These are phyloP conservation scores for Crotalus horridus DNA, from an alignment of 2,113 vertebrate species.

Conservation along the genomic window DNA sequence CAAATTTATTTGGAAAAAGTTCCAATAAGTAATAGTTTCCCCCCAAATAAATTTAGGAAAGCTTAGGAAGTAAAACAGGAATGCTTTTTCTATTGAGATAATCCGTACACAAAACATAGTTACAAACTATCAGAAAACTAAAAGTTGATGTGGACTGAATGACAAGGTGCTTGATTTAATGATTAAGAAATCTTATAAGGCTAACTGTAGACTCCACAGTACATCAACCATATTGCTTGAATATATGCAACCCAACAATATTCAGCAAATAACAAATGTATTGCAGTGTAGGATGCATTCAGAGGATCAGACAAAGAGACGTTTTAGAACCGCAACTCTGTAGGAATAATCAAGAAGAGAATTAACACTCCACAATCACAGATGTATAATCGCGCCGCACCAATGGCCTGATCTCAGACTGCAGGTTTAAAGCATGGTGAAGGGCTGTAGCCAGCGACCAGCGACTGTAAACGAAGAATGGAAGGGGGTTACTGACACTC, in stretches of 20 bases:
- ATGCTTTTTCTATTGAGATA: neutral
- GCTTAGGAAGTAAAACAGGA: neutral
- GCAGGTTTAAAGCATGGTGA: neutral
- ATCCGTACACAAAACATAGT: neutral
- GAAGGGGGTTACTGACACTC: neutral
- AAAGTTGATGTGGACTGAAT: neutral
- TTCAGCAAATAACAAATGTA: neutral
- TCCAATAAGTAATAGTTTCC: neutral
- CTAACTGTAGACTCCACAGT: neutral
- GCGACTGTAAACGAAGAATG: no score
- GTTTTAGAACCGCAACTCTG: neutral
- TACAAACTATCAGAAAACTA: neutral
- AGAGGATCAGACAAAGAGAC: neutral
- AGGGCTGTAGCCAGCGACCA: neutral
- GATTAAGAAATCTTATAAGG: neutral
- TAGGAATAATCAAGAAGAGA: neutral
- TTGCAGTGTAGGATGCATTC: neutral
- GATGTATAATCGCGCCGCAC: neutral
- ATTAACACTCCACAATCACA: neutral
- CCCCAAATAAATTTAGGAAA: neutral
- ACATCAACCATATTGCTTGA: neutral
- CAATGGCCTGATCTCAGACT: neutral
- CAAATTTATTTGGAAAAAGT: neutral
- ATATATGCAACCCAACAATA: neutral
- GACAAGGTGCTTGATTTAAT: neutral